Evolutionary conservation across 2,888 invertebrate genomes (phyloP).

Genomic region (Sarcophaga rosellei): DNA sequence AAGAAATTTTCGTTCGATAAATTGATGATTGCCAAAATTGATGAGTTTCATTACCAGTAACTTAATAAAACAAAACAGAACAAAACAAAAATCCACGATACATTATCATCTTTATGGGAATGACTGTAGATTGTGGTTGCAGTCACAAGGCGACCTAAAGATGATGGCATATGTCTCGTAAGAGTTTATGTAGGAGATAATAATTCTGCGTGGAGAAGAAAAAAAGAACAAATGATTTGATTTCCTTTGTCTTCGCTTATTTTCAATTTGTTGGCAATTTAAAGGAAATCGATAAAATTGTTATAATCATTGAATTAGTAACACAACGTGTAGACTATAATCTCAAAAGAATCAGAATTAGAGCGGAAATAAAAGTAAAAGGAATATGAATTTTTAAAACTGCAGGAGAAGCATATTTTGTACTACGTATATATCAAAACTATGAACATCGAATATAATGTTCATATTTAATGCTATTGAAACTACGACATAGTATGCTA

Average conservation of each 20-base stretch:
- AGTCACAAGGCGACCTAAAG: not conserved
- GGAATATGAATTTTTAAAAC: not conserved
- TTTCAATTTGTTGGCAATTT: not conserved
- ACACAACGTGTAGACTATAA: not conserved
- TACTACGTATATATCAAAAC: no score
- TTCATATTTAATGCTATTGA: no score
- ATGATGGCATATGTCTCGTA: not conserved
- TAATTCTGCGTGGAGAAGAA: not conserved
- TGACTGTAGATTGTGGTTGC: not conserved
- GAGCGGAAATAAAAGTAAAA: not conserved
- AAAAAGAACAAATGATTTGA: not conserved
- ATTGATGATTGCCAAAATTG: constrained; percentile 74
- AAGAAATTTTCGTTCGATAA: constrained; percentile 57
- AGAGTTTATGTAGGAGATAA: not conserved
- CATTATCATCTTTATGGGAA: not conserved
- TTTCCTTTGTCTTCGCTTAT: not conserved
- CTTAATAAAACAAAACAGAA: constrained; percentile 39
- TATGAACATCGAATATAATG: no score
- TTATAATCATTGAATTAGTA: not conserved
- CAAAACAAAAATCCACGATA: constrained; percentile 17
- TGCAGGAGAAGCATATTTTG: no score
- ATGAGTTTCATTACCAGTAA: constrained; percentile 77
- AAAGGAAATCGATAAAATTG: constrained; percentile 8
- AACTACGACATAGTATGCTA: no score
- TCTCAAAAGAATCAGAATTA: not conserved